Percentiles rank a stretch among this genome's conserved stretches.
Conservation (phyloP, 1,140 invertebrate species). For the Mamestra configurata region DNA sequence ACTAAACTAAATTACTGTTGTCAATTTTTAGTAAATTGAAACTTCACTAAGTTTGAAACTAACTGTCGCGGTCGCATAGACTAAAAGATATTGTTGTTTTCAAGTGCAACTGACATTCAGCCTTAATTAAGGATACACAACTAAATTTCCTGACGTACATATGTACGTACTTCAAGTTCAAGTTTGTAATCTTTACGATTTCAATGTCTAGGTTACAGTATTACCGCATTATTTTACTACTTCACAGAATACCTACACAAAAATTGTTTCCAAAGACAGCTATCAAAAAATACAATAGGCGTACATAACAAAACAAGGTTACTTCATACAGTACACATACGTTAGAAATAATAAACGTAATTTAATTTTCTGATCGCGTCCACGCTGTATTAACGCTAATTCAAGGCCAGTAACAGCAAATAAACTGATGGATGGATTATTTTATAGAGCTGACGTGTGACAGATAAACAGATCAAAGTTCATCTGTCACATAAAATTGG, state of each 20-base stretch:
- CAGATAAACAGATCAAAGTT: constrained; percentile 33
- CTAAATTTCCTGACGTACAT: no score
- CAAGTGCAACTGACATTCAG: no score
- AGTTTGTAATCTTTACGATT: not conserved
- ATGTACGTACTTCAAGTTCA: not conserved
- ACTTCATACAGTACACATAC: not conserved
- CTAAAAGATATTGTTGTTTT: no score
- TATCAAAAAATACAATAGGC: not conserved
- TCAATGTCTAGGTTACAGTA: constrained; percentile 13
- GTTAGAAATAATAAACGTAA: constrained; percentile 16
- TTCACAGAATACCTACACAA: not conserved
- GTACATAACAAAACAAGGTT: not conserved
- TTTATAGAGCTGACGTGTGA: constrained; percentile 41
- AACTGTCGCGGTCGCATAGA: no score
- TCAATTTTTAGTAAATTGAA: no score
- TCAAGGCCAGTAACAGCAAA: constrained; percentile 35
- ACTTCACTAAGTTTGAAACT: no score
- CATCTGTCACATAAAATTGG: not conserved
- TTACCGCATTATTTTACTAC: not conserved
- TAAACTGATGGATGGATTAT: constrained; percentile 39
- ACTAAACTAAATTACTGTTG: no score
- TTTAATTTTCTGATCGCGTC: constrained; percentile 29
- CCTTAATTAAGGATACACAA: no score
- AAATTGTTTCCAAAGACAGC: not conserved
- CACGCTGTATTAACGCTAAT: constrained; percentile 27